Base-by-base conservation (phyloP, 2,888 invertebrate genomes). In the Xylophagus ater region DNA sequence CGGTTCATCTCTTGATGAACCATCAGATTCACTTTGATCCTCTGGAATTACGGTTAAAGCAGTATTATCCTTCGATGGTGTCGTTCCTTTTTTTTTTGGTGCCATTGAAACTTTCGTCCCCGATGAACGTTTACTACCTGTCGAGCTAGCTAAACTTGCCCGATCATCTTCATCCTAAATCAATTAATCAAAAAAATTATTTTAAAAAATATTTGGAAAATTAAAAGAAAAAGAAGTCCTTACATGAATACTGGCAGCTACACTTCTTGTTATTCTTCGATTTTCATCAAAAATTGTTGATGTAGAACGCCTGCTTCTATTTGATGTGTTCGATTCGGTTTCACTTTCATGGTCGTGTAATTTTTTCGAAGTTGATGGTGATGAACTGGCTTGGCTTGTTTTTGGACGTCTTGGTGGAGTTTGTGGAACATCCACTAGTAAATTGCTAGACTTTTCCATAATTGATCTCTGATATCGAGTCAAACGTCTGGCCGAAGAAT, bases 381-480 rank as follows among this genome's bases (percentile, higher is more conserved):
- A 21, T 2, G 38, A 28, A 12, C 42, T 45, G 2, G 49, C 45
- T 9, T 47, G 47, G 1, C 47, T 34, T 20, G 48, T 49, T 4
- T 52, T 46, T 7, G 41, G 17, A 5, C 49, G 47, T 4, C 49
- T 46, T 12, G 4, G 28, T n/a, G 20, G 32, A 10, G 19, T 23
- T 2, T 39, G 31, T 7, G 33, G 33, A 18, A 26, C 13, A 5
- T 14, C 5, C 8, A 15, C 30, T 4, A 14, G 3, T 12, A 10
- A 21, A 37, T 30, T 6, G 19, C 26, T 29, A 3, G 38, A 39
- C 13, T 52, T 55, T 38, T 54, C 54, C 41, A 56, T 36, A 12
- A 53, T 47, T 13, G 54, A 52, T 34, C 51, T 34, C 40, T 57
- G 57, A 3, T 52, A 53, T 18, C 57, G 50, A 21, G 57, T 57